Base-by-base conservation (phyloP, 2,797 vertebrate species). In the Tinamus major region DNA sequence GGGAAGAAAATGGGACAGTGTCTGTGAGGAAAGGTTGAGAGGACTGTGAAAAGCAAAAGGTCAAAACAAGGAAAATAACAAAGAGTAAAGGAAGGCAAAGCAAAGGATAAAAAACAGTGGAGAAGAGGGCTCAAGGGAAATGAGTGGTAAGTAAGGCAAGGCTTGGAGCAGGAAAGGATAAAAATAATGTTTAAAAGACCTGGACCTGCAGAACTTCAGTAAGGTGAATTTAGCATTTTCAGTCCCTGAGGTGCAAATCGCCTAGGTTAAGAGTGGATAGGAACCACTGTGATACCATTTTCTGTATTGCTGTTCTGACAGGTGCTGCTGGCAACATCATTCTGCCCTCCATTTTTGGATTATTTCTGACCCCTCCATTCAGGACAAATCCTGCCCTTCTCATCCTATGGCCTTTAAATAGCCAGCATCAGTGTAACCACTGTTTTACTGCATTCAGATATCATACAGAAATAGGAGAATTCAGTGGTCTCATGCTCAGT, bases 1-100 rank as follows among this genome's bases (percentile, higher is more conserved):
- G 89, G 48, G 26, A 77, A 94, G 44, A 89, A 95, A 91, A 87
- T 39, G 39, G 70, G 35, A 63, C 39, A 61, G 6, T 26, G 55
- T 48, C 70, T 79, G 48, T 84, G 56, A 77, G 63, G 27, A 70
- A 84, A 18, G 5, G 10, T 39, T 84, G 85, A 82, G 41, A 74
- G 35, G 37, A 78, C 20, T 51, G 42, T 37, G 46, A 78, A 90
- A 87, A 85, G 7, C 12, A 74, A 92, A 96, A 94, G 71, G 48
- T 91, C 93, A 85, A 74, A 79, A 16, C 8, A 70, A 81, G 33
- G 41, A 86, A 87, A 77, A 4, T 39, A 89, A 63, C 20, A 0
- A 86, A 90, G 17, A n/a, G 10, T 41, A 90, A 93, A 79, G 55
- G 8, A 27, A 91, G 67, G 23, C 13, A 80, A 85, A 81, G 29